Base-by-base conservation (phyloP, 1,140 invertebrate genomes). In the Radopholus similis region DNA sequence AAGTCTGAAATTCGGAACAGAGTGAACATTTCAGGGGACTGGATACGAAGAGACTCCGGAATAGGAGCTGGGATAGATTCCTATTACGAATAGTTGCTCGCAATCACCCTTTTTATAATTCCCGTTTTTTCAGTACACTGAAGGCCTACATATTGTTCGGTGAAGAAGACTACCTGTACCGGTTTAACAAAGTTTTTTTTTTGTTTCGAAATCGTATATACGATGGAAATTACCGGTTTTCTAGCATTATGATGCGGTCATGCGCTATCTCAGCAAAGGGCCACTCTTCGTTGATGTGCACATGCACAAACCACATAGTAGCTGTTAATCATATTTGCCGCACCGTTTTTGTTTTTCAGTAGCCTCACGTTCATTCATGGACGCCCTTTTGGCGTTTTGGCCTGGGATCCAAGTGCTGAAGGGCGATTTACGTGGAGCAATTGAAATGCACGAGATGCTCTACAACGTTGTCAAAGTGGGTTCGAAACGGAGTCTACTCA, bases 51-150 rank as follows among this genome's bases (percentile, higher is more conserved):
- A 85, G 94, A 97, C 83, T 92, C 91, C 32, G 93, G 94, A 2
- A 93, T 97, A 21, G 95, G 95, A n/a, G 95, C 95, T 42, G 95
- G 95, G 9, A 97, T 97, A 72, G 95, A 98, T 84, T 96, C 93
- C 0, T 98, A 97, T 83, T 97, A 97, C 83, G 95, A 97, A 84
- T 98, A 98, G 84, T 91, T 92, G 72, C 87, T 97, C 18, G 97
- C 97, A 84, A 26, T 57, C 4, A 8, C 18, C 28, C n/a, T 11
- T n/a, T 38, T 56, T 23, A 56, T 23, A 28, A 18, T 0, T 0
- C 4, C 23, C 21, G 9, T 32, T 57, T 57, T 49, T 62, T 18
- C 15, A 62, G 59, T 23, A 60, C 69, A 66, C 54, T 70, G 21
- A 58, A 68, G 55, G 93, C 93, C 2, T 89, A 89, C 69, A 86